phyloP scores from a whole-genome alignment of 2,797 vertebrate genomes.

The Thalassophryne amazonica region DNA sequence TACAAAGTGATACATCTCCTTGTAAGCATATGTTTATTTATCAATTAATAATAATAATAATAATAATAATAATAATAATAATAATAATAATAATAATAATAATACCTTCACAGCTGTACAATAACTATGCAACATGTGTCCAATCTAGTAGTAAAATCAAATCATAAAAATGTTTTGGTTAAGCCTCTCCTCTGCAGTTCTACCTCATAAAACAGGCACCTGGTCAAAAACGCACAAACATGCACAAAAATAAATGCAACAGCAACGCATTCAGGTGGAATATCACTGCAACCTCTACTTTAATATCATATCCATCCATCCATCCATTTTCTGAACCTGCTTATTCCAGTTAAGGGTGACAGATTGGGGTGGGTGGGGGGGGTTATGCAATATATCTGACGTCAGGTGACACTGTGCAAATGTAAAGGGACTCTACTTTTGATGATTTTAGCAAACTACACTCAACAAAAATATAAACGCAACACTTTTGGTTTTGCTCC shows the following conservation, averaged over 20 bases:
- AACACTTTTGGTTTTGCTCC: too few species aligned
- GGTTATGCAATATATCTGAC: neutral
- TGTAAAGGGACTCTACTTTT: neutral
- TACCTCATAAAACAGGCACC: conserved; percentile 49
- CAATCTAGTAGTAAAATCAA: conserved; percentile 11
- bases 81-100: too few species aligned
- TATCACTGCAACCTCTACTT: too few species aligned
- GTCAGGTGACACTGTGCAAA: conserved; percentile 19
- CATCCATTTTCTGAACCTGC: too few species aligned
- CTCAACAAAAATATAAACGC: too few species aligned
- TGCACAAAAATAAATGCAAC: neutral
- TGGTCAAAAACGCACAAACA: conserved; percentile 14
- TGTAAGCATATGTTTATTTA: conserved; percentile 33
- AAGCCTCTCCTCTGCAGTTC: conserved; percentile 1
- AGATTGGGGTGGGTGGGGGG: conserved; percentile 18
- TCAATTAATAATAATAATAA: neutral
- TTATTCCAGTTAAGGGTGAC: too few species aligned
- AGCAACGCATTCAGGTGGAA: too few species aligned
- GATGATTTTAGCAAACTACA: too few species aligned
- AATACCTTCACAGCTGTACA: too few species aligned
- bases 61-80: too few species aligned
- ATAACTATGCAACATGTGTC: neutral
- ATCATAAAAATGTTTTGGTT: conserved; percentile 10
- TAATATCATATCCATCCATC: too few species aligned
- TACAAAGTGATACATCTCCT: neutral